Evolutionary conservation across 2,797 vertebrate genomes (phyloP), one percentile per base, ranked within the genome.

Genomic region (Anableps anableps): DNA sequence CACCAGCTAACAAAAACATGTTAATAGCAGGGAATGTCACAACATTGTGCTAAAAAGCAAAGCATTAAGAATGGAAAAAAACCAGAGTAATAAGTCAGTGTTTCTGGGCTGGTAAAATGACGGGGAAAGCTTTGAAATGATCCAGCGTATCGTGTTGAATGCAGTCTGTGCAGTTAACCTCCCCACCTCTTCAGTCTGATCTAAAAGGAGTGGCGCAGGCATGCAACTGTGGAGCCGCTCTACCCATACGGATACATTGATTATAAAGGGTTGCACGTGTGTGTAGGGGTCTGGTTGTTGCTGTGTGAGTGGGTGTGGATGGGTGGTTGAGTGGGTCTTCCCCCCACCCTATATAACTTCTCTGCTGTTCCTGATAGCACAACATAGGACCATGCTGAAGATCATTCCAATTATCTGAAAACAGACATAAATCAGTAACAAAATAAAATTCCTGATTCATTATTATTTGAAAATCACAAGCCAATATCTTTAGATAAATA

Each of bases 371-470:
- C 97, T 96, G 93, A 99, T 98, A 3, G 95, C 97, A 91, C 98
- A 99, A 90, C 98, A 99, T 74, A 99, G 96, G 83, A 99, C 96
- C 98, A 99, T 98, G 92, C 98, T 99, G 96, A 99, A 99, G 94
- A 99, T 95, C 98, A 99, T 99, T 68, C 97, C 98, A 72, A 99
- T 96, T 86, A 99, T 96, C 98, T 99, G 95, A 80, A 89, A 89
- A 48, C 45, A 88, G 2, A 88, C 51, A 84, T 21, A 50, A n/a
- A 23, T 31, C 0, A 1, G 3, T 36, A 19, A n/a, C 16, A 58
- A 0, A 36, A 80, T 68, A 72, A 72, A 34, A 38, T 31, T 58
- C 26, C 16, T 45, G 2, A 48, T 45, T 19, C 38, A 3, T 41
- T 23, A 1, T 26, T 19, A 16, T 51, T 17, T 36, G 17, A 45